A percentile compares a stretch with the other conserved stretches of the same genome.
These are phyloP conservation scores for Ctenomys sociabilis DNA, from an alignment of 2,113 vertebrate species.

Conservation along the genomic window DNA sequence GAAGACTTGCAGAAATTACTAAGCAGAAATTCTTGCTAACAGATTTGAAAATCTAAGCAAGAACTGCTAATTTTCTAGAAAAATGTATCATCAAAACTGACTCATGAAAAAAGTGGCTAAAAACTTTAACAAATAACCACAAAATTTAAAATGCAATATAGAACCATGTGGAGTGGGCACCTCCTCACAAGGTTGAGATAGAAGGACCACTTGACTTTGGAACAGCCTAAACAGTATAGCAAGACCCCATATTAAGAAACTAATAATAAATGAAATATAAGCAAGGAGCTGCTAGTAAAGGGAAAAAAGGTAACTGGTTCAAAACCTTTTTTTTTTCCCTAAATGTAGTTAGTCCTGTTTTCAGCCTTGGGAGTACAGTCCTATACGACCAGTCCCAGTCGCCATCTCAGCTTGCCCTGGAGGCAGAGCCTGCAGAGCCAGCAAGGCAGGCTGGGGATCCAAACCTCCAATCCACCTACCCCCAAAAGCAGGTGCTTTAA, in stretches of 20 bases:
- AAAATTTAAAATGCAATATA: background rate
- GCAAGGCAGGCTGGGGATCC: too few species aligned
- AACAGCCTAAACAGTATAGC: background rate
- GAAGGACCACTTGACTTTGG: background rate
- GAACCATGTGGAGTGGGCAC: background rate
- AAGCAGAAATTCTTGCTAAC: background rate
- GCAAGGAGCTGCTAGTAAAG: background rate
- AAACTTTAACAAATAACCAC: background rate
- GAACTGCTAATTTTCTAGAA: background rate
- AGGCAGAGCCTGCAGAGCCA: too few species aligned
- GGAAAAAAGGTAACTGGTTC: background rate
- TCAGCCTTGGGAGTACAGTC: too few species aligned
- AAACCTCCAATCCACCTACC: too few species aligned
- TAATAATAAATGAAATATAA: background rate
- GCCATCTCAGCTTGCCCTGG: too few species aligned
- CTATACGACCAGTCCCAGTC: too few species aligned
- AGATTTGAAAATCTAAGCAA: background rate
- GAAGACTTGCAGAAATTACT: background rate
- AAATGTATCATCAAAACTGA: slow-evolving; percentile 16
- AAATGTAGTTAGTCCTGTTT: too few species aligned
- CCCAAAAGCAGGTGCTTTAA: too few species aligned
- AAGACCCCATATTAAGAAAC: background rate
- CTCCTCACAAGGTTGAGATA: background rate
- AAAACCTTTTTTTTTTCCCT: background rate
- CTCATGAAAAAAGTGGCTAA: background rate